Conservation (phyloP, 1,140 invertebrate species). For the Alviniconcha marisindica region DNA sequence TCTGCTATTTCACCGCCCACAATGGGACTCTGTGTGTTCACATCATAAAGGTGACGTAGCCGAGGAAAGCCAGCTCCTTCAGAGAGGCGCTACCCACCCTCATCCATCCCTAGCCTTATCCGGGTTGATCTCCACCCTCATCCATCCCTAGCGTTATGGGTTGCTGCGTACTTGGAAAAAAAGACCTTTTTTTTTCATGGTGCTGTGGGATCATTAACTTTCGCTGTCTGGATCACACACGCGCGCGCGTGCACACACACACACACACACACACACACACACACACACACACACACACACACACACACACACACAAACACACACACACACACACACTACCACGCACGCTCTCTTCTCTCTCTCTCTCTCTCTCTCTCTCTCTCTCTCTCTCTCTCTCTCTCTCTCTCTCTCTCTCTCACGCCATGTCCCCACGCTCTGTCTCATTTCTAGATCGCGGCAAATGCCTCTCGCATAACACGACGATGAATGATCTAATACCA, state of each 20-base stretch:
- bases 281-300: neutral
- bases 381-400: no score
- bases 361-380: no score
- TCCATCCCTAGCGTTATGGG: neutral
- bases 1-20: no score
- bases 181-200: neutral
- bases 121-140: neutral
- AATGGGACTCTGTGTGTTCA: no score
- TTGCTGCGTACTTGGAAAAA: neutral
- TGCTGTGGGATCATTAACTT: neutral
- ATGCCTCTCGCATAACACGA: no score
- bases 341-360: neutral
- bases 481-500: no score
- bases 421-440: no score
- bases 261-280: neutral
- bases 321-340: neutral
- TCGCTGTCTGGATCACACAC: neutral
- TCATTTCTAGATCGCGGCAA: neutral
- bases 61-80: no score
- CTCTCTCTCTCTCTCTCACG: no score
- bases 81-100: no score
- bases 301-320: neutral
- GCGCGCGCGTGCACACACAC: neutral
- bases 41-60: no score
- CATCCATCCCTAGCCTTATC: neutral